phyloP scores from a whole-genome alignment of 2,888 invertebrate species.

The Fabriciana adippe region DNA sequence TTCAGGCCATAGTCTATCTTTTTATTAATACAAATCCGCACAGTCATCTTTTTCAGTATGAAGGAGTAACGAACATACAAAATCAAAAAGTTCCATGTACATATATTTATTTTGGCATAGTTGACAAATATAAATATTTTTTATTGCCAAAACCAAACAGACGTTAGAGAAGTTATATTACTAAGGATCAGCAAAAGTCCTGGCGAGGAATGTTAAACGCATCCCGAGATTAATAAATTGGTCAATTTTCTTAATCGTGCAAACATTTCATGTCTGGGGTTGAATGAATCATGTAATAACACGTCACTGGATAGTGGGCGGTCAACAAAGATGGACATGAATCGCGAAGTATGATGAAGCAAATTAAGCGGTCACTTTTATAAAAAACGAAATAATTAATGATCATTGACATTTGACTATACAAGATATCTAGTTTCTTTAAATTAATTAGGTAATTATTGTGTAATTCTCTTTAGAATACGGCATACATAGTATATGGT shows the following conservation, averaged over 20 bases:
- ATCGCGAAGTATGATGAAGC: slow-evolving; percentile 5
- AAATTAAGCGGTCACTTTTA: background rate
- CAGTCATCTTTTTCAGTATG: no score
- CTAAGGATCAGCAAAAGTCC: slow-evolving; percentile 2
- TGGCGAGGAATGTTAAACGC: slow-evolving; percentile 26
- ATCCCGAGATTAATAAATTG: slow-evolving; percentile 32
- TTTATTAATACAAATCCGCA: no score
- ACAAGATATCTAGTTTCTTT: no score
- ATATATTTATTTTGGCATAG: no score
- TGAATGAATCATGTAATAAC: slow-evolving; percentile 25
- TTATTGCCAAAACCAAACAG: background rate
- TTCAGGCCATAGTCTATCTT: no score
- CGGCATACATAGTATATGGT: no score
- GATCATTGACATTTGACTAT: no score
- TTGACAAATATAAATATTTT: no score
- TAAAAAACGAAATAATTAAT: background rate
- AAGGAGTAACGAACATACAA: no score
- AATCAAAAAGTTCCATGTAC: no score
- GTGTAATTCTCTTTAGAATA: no score
- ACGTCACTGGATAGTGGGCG: slow-evolving; percentile 10
- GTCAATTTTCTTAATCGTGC: slow-evolving; percentile 31
- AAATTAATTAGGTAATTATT: no score
- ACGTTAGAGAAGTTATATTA: background rate
- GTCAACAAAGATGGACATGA: background rate
- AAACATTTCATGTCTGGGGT: slow-evolving; percentile 24